Evolutionary conservation across 2,797 vertebrate species (phyloP).

Genomic region (Notoglanidium macrostoma): DNA sequence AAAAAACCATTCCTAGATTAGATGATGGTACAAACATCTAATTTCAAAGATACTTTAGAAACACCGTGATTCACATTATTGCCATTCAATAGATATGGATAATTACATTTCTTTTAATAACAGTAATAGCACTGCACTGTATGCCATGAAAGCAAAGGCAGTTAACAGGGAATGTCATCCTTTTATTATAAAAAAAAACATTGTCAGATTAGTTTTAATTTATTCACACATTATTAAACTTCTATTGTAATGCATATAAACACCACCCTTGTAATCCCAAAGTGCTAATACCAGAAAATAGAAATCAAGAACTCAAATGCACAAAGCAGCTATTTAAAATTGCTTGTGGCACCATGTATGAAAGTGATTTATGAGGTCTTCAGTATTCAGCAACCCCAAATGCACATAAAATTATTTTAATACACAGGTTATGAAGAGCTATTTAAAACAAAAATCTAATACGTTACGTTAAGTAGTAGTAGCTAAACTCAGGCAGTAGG

Average conservation of each 20-base stretch:
- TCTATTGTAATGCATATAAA: background rate
- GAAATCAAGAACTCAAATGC: background rate
- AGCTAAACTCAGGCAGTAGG: background rate
- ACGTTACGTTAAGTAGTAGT: background rate
- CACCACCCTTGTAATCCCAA: background rate
- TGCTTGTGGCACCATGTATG: background rate
- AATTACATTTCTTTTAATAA: background rate
- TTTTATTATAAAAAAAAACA: background rate
- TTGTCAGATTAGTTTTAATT: background rate
- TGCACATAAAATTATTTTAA: background rate
- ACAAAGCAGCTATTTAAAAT: background rate
- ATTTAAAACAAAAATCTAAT: background rate
- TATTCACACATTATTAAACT: background rate
- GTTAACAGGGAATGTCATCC: background rate
- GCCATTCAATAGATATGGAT: background rate
- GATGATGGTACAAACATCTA: background rate
- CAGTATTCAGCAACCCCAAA: background rate
- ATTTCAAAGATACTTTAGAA: background rate
- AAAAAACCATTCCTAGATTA: background rate
- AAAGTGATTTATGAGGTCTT: background rate
- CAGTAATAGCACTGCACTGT: background rate
- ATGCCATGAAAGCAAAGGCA: background rate
- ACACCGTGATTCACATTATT: background rate
- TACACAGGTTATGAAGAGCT: background rate
- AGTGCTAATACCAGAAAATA: background rate